Conservation (phyloP, 2,113 vertebrate genomes). For the Probosciger aterrimus region DNA sequence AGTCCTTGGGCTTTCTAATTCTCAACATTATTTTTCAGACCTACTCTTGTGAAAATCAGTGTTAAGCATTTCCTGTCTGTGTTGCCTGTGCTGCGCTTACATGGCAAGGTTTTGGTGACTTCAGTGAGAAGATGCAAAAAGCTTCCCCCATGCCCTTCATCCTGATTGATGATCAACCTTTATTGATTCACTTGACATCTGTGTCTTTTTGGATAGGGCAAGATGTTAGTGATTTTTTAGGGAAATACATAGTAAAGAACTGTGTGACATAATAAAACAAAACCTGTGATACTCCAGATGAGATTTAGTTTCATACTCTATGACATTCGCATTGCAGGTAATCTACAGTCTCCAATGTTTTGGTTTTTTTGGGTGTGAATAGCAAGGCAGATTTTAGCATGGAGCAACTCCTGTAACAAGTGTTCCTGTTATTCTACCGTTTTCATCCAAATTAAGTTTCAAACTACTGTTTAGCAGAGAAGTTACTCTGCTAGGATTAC, state of each 20-base stretch:
- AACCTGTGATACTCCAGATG: neutral
- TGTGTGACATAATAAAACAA: neutral
- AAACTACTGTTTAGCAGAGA: neutral
- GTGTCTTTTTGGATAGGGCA: neutral
- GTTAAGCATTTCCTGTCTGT: neutral
- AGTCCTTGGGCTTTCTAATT: neutral
- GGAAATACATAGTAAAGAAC: neutral
- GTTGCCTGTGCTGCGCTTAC: neutral
- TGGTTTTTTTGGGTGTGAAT: neutral
- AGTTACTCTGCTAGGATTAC: neutral
- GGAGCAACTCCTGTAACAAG: neutral
- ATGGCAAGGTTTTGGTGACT: neutral
- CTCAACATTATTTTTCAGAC: neutral
- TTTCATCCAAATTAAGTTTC: neutral
- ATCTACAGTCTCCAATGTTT: neutral
- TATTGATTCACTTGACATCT: neutral
- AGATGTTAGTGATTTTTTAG: neutral
- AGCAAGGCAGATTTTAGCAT: neutral
- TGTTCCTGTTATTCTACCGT: neutral
- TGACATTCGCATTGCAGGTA: neutral
- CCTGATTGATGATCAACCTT: neutral
- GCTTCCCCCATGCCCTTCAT: neutral
- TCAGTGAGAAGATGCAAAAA: neutral
- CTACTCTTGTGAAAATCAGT: neutral
- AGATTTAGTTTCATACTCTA: neutral